Evolutionary conservation across 64 coral and sea anemone species (phyloP).

Genomic region (Actinia equina): DNA sequence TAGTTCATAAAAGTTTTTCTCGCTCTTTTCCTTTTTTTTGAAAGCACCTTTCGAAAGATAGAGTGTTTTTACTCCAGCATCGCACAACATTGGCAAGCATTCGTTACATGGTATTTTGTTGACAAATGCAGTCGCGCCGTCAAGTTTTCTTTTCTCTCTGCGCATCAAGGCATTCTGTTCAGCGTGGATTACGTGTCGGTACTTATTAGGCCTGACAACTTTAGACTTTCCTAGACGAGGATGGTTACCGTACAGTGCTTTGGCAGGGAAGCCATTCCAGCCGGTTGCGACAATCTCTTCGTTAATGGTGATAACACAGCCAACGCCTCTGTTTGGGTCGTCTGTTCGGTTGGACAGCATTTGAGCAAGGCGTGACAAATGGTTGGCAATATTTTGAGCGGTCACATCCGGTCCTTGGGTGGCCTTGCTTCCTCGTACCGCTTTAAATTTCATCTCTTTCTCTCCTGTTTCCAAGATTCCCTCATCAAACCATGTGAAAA

Average conservation of each 20-base stretch:
- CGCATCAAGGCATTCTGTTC: constrained; percentile 69
- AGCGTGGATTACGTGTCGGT: constrained; percentile 60
- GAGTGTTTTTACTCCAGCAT: constrained; percentile 43
- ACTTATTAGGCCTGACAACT: not conserved
- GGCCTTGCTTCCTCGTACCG: not conserved
- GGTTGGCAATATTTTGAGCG: not conserved
- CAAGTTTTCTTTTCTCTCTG: constrained; percentile 37
- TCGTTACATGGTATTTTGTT: constrained; percentile 54
- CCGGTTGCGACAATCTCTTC: constrained; percentile 36
- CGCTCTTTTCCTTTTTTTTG: not conserved
- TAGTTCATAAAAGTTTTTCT: not conserved
- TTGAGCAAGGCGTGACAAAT: constrained; percentile 31
- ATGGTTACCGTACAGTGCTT: constrained; percentile 49
- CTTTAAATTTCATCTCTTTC: not conserved
- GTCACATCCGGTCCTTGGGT: too few species aligned
- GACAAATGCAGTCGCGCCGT: constrained; percentile 30
- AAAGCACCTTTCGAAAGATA: not conserved
- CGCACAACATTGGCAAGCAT: constrained; percentile 35
- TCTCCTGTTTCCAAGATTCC: not conserved
- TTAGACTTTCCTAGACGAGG: constrained; percentile 14
- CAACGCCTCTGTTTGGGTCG: constrained; percentile 54
- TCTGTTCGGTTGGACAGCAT: constrained; percentile 52
- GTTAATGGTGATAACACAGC: constrained; percentile 14
- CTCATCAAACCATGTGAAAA: constrained; percentile 11
- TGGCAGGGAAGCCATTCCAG: constrained; percentile 47